phyloP scores from a whole-genome alignment of 2,113 vertebrate species.

The Ursus arctos region DNA sequence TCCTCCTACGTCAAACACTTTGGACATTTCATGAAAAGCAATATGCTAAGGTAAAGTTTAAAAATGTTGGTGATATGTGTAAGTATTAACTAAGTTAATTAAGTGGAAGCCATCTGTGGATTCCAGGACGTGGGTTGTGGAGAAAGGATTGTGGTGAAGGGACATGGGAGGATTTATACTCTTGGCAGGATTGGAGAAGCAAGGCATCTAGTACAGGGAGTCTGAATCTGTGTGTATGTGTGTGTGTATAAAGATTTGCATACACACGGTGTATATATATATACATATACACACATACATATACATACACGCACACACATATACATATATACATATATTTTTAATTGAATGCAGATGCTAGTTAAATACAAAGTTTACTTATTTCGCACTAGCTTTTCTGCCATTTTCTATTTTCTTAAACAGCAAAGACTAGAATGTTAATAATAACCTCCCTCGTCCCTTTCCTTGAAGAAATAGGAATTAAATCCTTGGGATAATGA shows the following conservation, averaged over 20 bases:
- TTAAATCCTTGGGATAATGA: background rate
- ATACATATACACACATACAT: too few relatives aligned
- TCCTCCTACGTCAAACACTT: background rate
- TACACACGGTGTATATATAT: background rate
- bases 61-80: background rate
- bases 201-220: background rate
- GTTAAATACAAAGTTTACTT: background rate
- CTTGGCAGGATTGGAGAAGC: background rate
- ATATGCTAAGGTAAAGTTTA: background rate
- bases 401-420: conserved; percentile 30
- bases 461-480: conserved; percentile 41
- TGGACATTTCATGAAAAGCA: background rate
- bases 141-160: background rate
- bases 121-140: background rate
- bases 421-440: conserved; percentile 42
- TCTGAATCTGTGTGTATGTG: background rate
- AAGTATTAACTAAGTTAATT: conserved; percentile 36
- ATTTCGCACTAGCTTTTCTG: background rate
- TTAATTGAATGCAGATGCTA: background rate
- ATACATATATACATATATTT: background rate
- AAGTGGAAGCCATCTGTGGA: background rate
- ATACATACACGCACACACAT: too few relatives aligned
- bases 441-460: background rate
- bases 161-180: background rate
- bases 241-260: background rate